Conservation (phyloP, 2,797 vertebrate genomes). For the Enteromius paludinosus region DNA sequence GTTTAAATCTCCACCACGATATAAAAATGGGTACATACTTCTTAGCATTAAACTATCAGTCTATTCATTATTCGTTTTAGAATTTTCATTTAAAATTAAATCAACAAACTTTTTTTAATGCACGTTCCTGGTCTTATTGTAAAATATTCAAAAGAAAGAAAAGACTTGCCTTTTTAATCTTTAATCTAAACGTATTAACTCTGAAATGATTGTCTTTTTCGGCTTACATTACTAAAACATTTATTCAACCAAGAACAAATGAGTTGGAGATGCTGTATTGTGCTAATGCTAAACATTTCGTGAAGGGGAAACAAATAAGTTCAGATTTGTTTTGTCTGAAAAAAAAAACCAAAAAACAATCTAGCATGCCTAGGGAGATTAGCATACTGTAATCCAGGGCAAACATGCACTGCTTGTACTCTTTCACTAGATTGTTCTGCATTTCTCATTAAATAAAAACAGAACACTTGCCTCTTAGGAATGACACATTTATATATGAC, state of each 20-base stretch:
- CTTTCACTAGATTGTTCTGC: not conserved
- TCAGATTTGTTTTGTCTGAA: not conserved
- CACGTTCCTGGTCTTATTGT: not conserved
- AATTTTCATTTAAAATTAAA: not conserved
- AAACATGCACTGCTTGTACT: conserved; percentile 31
- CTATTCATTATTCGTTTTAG: not conserved
- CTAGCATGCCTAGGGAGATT: conserved; percentile 64
- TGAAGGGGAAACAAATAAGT: not conserved
- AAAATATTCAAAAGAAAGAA: not conserved
- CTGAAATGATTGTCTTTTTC: not conserved
- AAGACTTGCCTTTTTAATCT: not conserved
- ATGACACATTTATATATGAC: conserved; percentile 69
- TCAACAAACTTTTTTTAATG: not conserved
- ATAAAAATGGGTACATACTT: not conserved
- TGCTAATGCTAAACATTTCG: not conserved
- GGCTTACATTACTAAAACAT: not conserved
- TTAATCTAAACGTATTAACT: not conserved
- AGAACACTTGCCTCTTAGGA: conserved; percentile 58
- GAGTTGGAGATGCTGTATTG: not conserved
- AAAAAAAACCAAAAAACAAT: conserved; percentile 51
- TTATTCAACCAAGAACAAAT: not conserved
- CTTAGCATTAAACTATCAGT: not conserved
- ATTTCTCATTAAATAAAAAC: conserved; percentile 36
- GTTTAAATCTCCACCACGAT: not conserved
- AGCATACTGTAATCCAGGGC: conserved; percentile 67